Conservation (phyloP, 2,113 vertebrate genomes). For the Poeciliopsis retropinna region DNA sequence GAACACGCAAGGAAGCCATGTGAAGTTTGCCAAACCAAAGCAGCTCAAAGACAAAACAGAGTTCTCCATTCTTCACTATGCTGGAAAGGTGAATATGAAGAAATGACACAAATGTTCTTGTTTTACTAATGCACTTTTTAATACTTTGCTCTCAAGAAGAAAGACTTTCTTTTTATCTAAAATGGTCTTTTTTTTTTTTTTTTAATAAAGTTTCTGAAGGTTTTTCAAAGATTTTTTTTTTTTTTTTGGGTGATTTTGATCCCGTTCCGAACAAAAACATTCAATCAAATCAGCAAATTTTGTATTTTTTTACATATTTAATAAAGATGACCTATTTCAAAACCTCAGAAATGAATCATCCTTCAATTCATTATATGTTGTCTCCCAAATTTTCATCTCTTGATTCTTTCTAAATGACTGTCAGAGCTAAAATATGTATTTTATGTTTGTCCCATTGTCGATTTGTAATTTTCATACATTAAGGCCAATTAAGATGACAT, state of each 20-base stretch:
- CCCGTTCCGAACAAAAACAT: neutral
- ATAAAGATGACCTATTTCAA: too few relatives aligned
- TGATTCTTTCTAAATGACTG: too few relatives aligned
- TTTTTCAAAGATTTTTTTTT: neutral
- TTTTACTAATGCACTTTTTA: too few relatives aligned
- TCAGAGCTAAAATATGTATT: too few relatives aligned
- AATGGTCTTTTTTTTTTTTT: neutral
- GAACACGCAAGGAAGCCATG: constrained; percentile 89
- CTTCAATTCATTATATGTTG: too few relatives aligned
- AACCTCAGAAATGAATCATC: too few relatives aligned
- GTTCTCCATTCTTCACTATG: constrained; percentile 93
- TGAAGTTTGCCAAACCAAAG: constrained; percentile 94
- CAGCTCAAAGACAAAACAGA: constrained; percentile 96
- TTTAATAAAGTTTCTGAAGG: neutral
- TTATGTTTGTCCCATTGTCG: too few relatives aligned
- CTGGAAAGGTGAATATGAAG: constrained; percentile 85
- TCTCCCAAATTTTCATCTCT: too few relatives aligned
- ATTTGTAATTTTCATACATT: too few relatives aligned
- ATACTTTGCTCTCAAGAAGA: neutral
- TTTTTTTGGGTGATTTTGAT: neutral
- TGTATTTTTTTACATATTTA: too few relatives aligned
- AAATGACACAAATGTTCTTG: neutral
- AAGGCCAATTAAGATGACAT: too few relatives aligned
- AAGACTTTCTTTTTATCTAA: neutral
- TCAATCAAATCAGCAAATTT: too few relatives aligned